These are phyloP conservation scores for Trissolcus japonicus DNA, from an alignment of 2,888 invertebrate species.

Conservation along the genomic window DNA sequence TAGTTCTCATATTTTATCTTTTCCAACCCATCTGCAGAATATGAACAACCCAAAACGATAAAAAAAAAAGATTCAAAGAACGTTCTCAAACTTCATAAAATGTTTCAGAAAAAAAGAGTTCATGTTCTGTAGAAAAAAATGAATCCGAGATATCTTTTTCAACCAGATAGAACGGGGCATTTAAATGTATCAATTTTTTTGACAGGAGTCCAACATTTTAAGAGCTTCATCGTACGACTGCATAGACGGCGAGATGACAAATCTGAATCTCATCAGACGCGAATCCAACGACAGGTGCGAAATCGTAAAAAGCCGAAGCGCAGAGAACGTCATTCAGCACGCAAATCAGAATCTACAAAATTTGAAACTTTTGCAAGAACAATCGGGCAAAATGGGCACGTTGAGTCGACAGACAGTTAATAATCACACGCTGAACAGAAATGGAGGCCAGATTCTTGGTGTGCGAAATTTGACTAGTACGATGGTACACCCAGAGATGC, in stretches of 20 bases:
- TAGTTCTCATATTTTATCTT: conserved; percentile 43
- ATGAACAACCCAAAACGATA: too few species aligned
- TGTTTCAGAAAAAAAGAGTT: too few species aligned
- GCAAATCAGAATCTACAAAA: conserved; percentile 68
- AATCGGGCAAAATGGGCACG: conserved; percentile 59
- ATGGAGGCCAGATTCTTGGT: conserved; percentile 70
- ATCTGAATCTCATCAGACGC: conserved; percentile 54
- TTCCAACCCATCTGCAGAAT: neutral
- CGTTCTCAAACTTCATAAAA: too few species aligned
- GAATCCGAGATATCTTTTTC: too few species aligned
- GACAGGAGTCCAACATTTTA: conserved; percentile 46
- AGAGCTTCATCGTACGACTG: conserved; percentile 52
- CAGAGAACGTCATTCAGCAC: conserved; percentile 63
- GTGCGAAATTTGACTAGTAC: conserved; percentile 67
- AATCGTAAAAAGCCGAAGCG: conserved; percentile 57
- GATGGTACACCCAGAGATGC: conserved; percentile 56
- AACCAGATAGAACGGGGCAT: too few species aligned
- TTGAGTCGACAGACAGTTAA: conserved; percentile 55
- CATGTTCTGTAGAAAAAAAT: too few species aligned
- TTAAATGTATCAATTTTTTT: neutral
- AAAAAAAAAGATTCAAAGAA: too few species aligned
- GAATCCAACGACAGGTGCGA: conserved; percentile 61
- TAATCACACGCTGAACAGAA: conserved; percentile 55
- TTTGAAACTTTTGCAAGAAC: conserved; percentile 65
- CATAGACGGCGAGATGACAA: conserved; percentile 48